Base-by-base conservation (phyloP, 2,113 vertebrate species). In the Archocentrus centrarchus region DNA sequence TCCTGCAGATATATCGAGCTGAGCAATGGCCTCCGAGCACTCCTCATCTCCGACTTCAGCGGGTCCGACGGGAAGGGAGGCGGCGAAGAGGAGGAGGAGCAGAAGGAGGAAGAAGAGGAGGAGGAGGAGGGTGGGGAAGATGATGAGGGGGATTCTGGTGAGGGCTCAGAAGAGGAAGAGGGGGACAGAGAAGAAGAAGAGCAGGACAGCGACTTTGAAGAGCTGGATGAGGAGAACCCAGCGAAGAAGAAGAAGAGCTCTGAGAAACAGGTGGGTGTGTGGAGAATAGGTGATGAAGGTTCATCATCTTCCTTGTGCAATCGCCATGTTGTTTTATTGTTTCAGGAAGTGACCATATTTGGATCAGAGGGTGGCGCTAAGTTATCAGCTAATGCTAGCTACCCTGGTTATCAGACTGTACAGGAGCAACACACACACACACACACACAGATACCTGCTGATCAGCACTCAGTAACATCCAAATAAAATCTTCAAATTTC, bases 31-130 rank as follows among this genome's bases (percentile, higher is more conserved):
- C 96, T 99, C 75, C 91, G 96, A 93, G 97, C 94, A 41, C 96
- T 99, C 77, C 96, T 99, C 92, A 97, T 99, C 95, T 98, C 98
- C 24, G 98, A 99, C 94, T 92, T 97, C 88, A 96, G 96, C 89
- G 95, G 95, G 32, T 13, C 83, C 1, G 96, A 96, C 15, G 91
- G 47, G 35, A 86, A 73, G 10, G 77, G 18, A 3, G 27, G 10
- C 0, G 93, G 3, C 0, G 85, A 47, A 22, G 3, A 3, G 2
- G 77, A 32, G 1, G 3, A 47, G 2, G 3, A 3, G 2, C 81
- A 55, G 11, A 1, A 10, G 1, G 73, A 86, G 62, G 93, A 93
- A 86, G 95, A 96, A 35, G 95, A 92, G 24, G 85, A 50, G n/a
- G 64, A 68, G 24, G 64, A 50, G 66, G 66, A 13, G 64, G 15